Evolutionary conservation across 2,797 vertebrate genomes (phyloP).

Genomic region (Chanos chanos): DNA sequence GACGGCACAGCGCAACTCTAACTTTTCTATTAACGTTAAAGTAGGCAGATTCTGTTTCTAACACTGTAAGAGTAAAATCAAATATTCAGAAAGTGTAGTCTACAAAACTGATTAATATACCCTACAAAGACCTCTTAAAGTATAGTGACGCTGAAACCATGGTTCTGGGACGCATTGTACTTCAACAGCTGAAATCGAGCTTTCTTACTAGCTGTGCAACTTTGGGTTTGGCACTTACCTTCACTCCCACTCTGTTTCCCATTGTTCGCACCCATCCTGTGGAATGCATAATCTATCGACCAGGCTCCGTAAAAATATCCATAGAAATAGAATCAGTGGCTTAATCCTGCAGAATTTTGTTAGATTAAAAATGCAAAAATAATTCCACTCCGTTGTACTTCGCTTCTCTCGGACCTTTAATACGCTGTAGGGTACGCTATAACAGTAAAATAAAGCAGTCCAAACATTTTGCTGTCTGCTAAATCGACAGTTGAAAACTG

Average conservation of each 20-base stretch:
- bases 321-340: slow-evolving; percentile 36
- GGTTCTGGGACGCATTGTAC: slow-evolving; percentile 25
- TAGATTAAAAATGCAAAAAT: not conserved
- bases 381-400: not conserved
- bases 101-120: not conserved
- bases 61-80: too few species aligned
- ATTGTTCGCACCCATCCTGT: slow-evolving; percentile 87
- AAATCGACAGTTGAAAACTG: not conserved
- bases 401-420: slow-evolving; percentile 8
- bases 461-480: slow-evolving; percentile 27
- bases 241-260: slow-evolving; percentile 87
- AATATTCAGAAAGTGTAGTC: too few species aligned
- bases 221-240: slow-evolving; percentile 69
- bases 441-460: slow-evolving; percentile 19
- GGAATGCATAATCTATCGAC: slow-evolving; percentile 73
- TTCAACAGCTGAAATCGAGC: slow-evolving; percentile 6
- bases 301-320: slow-evolving; percentile 39
- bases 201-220: slow-evolving; percentile 7
- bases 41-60: too few species aligned
- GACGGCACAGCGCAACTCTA: too few species aligned
- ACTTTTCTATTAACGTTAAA: too few species aligned
- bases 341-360: slow-evolving; percentile 16
- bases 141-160: slow-evolving; percentile 37
- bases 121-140: not conserved
- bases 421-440: slow-evolving; percentile 17